Percentiles rank a stretch among this genome's conserved stretches.
Evolutionary conservation across 2,888 invertebrate species (phyloP).

Genomic region (Polydrusus pterygomalis): DNA sequence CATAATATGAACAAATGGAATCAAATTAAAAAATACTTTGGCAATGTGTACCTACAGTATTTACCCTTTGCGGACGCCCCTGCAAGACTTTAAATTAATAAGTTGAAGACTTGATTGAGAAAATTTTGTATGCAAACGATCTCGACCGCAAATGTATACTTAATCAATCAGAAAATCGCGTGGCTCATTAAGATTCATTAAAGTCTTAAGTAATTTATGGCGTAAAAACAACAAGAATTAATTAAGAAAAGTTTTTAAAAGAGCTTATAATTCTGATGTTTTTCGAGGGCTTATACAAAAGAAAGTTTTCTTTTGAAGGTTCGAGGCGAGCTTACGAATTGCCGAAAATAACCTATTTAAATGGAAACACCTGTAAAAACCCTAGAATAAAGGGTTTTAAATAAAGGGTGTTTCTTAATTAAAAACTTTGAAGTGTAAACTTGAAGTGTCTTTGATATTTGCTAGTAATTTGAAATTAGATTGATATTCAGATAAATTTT

Average conservation of each 20-base stretch:
- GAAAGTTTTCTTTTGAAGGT: slow-evolving; percentile 26
- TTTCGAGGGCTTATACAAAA: slow-evolving; percentile 23
- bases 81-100: slow-evolving; percentile 1
- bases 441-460: slow-evolving; percentile 11
- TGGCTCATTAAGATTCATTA: slow-evolving; percentile 16
- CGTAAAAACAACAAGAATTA: slow-evolving; percentile 25
- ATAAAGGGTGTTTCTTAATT: not conserved
- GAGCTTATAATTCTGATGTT: slow-evolving; percentile 22
- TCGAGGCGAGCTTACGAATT: slow-evolving; percentile 9
- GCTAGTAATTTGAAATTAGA: slow-evolving; percentile 1
- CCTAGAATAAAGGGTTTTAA: slow-evolving; percentile 5
- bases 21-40: too few relatives aligned
- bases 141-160: slow-evolving; percentile 5
- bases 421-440: slow-evolving; percentile 10
- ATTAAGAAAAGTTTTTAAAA: slow-evolving; percentile 24
- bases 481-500: not conserved
- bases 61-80: not conserved
- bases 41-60: too few relatives aligned
- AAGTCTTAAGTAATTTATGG: slow-evolving; percentile 22
- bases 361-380: slow-evolving; percentile 14
- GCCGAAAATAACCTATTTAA: slow-evolving; percentile 1
- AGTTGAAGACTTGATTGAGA: slow-evolving; percentile 4
- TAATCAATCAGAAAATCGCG: slow-evolving; percentile 24
- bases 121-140: slow-evolving; percentile 6
- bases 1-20: too few relatives aligned